Percentiles rank a stretch among this genome's conserved stretches.
Evolutionary conservation across 2,888 invertebrate genomes (phyloP).

Genomic region (Lacanobia wlatinum): DNA sequence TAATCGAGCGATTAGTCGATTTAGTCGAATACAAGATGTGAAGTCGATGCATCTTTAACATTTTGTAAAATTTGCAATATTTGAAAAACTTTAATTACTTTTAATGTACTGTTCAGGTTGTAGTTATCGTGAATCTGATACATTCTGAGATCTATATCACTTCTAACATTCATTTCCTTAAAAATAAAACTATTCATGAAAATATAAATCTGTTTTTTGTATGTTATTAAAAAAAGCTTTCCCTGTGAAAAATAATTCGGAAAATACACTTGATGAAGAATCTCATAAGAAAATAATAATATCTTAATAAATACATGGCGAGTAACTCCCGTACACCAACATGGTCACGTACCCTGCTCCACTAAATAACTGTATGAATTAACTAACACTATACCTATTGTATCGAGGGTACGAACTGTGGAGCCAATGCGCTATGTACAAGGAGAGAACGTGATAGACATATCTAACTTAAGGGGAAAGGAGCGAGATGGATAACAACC

Average conservation of each 20-base stretch:
- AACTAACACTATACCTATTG: not conserved
- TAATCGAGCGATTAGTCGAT: not conserved
- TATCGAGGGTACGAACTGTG: constrained; percentile 13
- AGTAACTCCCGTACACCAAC: constrained; percentile 11
- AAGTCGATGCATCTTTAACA: constrained; percentile 19
- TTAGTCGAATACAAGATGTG: not conserved
- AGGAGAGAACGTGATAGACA: not conserved
- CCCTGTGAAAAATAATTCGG: constrained; percentile 54
- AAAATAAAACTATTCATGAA: constrained; percentile 39
- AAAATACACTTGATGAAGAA: constrained; percentile 31
- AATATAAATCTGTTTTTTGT: constrained; percentile 32
- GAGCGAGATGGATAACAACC: not conserved
- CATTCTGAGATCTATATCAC: constrained; percentile 38
- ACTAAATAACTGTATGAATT: constrained; percentile 27
- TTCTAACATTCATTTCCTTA: constrained; percentile 18
- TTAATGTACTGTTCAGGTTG: constrained; percentile 18
- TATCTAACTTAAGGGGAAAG: not conserved
- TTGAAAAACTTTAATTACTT: constrained; percentile 5
- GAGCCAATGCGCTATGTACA: constrained; percentile 27
- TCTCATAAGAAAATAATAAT: constrained; percentile 45
- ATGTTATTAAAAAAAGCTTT: not conserved
- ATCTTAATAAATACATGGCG: constrained; percentile 24
- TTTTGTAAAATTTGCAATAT: constrained; percentile 28
- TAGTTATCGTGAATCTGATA: not conserved
- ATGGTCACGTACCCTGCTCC: constrained; percentile 39